Conservation (phyloP, 2,797 vertebrate genomes). For the Falco naumanni region DNA sequence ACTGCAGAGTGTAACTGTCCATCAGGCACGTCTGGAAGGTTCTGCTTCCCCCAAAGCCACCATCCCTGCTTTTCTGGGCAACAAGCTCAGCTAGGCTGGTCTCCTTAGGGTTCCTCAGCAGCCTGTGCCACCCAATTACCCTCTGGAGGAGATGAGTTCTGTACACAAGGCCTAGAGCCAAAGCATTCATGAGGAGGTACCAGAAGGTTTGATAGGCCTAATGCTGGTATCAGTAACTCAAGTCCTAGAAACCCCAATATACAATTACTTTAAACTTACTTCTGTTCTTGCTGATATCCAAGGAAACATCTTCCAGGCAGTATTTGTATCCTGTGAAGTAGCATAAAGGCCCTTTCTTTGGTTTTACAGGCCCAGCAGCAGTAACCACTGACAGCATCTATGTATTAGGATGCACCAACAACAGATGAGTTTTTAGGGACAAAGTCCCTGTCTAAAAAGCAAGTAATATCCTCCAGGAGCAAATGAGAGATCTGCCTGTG, state of each 20-base stretch:
- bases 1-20: neutral
- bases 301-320: neutral
- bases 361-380: neutral
- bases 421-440: neutral
- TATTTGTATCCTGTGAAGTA: neutral
- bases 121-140: rapidly evolving
- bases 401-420: neutral
- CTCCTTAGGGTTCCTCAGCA: neutral
- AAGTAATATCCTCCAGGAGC: rapidly evolving
- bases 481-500: rapidly evolving
- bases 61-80: neutral
- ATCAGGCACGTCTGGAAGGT: neutral
- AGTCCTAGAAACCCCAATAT: neutral
- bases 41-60: neutral
- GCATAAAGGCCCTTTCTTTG: neutral
- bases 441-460: neutral
- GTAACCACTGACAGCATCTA: neutral
- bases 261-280: neutral
- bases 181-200: rapidly evolving
- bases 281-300: neutral
- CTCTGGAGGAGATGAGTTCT: rapidly evolving
- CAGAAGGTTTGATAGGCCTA: neutral
- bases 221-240: neutral
- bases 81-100: neutral
- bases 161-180: neutral